A percentile compares a stretch with the other conserved stretches of the same genome.
phyloP scores from a whole-genome alignment of 2,113 vertebrate species.

The Dascyllus trimaculatus region DNA sequence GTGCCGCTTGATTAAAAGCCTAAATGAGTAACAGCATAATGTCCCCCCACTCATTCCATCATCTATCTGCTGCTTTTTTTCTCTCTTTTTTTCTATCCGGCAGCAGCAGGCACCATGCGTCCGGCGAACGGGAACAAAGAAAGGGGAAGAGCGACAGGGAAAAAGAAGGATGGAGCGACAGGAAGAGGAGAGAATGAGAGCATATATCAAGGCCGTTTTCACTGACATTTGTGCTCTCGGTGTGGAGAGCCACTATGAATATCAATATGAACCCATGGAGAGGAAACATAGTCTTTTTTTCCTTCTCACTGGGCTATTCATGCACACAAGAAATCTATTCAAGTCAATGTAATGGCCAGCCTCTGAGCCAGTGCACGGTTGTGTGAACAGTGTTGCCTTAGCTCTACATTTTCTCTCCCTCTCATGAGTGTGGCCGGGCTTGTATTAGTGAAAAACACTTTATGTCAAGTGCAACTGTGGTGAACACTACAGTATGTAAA shows the following conservation, averaged over 20 bases:
- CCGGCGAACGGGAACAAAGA: conserved; percentile 75
- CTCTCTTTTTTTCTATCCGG: conserved; percentile 31
- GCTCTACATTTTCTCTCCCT: conserved; percentile 56
- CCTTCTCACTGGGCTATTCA: conserved; percentile 74
- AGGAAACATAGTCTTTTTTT: conserved; percentile 69
- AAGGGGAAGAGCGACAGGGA: conserved; percentile 62
- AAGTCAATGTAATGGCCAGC: conserved; percentile 79
- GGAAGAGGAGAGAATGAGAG: conserved; percentile 79
- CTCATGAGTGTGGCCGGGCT: conserved; percentile 55
- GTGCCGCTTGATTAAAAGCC: conserved; percentile 72
- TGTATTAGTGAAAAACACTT: conserved; percentile 74
- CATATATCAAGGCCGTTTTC: conserved; percentile 80
- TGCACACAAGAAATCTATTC: conserved; percentile 80
- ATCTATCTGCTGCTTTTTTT: conserved; percentile 49
- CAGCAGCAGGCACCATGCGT: conserved; percentile 65
- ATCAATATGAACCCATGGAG: conserved; percentile 81
- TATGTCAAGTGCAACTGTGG: conserved; percentile 78
- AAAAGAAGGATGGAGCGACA: conserved; percentile 80
- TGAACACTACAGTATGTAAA: conserved; percentile 75
- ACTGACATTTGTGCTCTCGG: conserved; percentile 79
- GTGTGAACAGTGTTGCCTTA: conserved; percentile 68
- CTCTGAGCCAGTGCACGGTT: conserved; percentile 61
- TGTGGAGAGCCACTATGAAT: conserved; percentile 82
- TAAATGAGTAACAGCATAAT: conserved; percentile 72
- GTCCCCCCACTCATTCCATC: conserved; percentile 67